A percentile compares a stretch with the other conserved stretches of the same genome.
phyloP scores from a whole-genome alignment of 2,113 vertebrate species.

The Grus americana region DNA sequence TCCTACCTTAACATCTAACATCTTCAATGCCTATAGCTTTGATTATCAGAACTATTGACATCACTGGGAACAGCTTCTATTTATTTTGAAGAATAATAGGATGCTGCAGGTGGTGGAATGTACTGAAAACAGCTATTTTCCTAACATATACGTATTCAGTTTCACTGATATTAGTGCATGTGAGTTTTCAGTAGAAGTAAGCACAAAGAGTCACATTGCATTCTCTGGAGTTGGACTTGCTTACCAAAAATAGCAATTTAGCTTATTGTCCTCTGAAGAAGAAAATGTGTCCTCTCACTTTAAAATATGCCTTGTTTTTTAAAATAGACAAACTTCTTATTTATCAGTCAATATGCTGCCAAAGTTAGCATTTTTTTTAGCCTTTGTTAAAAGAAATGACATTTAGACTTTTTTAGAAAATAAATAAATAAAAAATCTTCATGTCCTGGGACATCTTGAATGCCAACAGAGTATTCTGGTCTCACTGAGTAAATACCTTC shows the following conservation, averaged over 20 bases:
- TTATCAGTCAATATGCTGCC: background rate
- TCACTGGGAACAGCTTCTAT: background rate
- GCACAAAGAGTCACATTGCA: rapidly evolving
- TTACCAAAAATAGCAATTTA: background rate
- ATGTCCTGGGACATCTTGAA: background rate
- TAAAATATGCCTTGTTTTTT: background rate
- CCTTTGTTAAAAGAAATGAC: background rate
- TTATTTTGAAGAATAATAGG: background rate
- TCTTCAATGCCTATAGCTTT: background rate
- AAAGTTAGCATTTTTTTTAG: background rate
- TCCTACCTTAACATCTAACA: background rate
- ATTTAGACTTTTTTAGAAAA: background rate
- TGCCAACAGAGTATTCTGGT: background rate
- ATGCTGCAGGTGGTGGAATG: background rate
- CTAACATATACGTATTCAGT: background rate
- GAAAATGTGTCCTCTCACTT: background rate
- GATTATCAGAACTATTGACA: background rate
- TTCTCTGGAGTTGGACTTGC: background rate
- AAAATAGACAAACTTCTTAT: background rate
- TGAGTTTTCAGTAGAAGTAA: background rate
- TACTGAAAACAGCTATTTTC: background rate
- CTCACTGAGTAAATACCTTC: background rate
- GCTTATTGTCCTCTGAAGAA: background rate
- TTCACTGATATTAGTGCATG: background rate
- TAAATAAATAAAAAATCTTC: background rate